Evolutionary conservation across 2,797 vertebrate species (phyloP), one percentile per base, ranked within the genome.

Genomic region (Onychomys arenicola): DNA sequence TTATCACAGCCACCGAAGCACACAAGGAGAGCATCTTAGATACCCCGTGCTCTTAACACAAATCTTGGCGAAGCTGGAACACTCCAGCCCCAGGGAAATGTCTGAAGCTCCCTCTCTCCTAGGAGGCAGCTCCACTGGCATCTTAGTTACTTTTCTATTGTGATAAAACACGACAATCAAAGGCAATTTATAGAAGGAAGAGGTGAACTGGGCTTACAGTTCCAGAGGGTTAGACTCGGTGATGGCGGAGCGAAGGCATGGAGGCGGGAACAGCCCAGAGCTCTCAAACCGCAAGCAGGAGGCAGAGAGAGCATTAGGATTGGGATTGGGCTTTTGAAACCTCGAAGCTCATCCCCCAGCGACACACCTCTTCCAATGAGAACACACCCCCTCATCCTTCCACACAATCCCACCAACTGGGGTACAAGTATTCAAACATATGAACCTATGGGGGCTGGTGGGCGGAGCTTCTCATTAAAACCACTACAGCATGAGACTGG

Each of bases 191-290:
- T 3, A 43, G 59, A 46, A 63, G 59, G 19, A 83, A 46, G 59
- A 6, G 37, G 32, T 63, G 63, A 83, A 40, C 32, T 63, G 27
- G 27, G 37, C 10, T 83, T 63, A 83, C 14, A 32, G 37, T 25
- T 61, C 27, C 59, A 19, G 4, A 11, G 81, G 14, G 37, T 43
- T 83, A 63, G 59, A 63, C 17, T 46, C 81, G 59, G 43, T 32
- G 16, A 11, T 1, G 27, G 59, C 0, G 0, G 59, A 11, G 40
- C 0, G 10, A 83, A 83, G 37, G 25, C 57, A 6, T 43, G 49
- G 55, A 2, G 6, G 4, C 14, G 32, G 8, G 37, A 40, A 43
- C 0, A 29, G 81, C 57, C 3, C 7, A 63, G 57, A 43, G 57
- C 37, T 63, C 59, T 83, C 27, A 43, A 83, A 37, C 27, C 81